Percentiles rank a stretch among this genome's conserved stretches.
Conservation (phyloP, 2,797 vertebrate species). For the Mormyrus proboscirostris region DNA sequence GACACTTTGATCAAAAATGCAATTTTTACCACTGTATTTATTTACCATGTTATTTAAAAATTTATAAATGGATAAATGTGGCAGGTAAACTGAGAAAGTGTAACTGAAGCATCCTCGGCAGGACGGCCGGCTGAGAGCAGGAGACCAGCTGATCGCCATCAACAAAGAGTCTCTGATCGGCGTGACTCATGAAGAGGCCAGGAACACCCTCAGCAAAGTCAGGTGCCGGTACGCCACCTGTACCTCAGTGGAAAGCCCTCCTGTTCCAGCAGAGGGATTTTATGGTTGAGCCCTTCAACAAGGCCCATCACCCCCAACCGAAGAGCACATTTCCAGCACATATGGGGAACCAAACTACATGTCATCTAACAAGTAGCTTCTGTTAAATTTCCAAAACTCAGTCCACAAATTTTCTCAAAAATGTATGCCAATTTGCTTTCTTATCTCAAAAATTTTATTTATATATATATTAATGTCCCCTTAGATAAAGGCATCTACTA, state of each 20-base stretch:
- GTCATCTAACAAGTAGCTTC: not conserved
- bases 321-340: not conserved
- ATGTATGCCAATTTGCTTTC: not conserved
- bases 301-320: not conserved
- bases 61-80: not conserved
- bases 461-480: not conserved
- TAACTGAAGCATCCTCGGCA: constrained; percentile 37
- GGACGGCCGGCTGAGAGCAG: constrained; percentile 77
- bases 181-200: constrained; percentile 79
- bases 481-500: not conserved
- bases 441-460: not conserved
- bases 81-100: not conserved
- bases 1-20: not conserved
- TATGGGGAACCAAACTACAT: not conserved
- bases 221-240: constrained; percentile 61
- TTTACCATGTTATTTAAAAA: not conserved
- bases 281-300: not conserved
- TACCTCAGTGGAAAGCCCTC: not conserved
- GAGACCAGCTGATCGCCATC: constrained; percentile 80
- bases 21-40: not conserved
- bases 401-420: not conserved
- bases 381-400: not conserved
- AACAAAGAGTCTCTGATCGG: constrained; percentile 85
- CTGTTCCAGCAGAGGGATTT: not conserved
- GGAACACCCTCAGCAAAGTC: constrained; percentile 70